Conservation (phyloP, 2,888 invertebrate genomes). For the Julus scanicus region DNA sequence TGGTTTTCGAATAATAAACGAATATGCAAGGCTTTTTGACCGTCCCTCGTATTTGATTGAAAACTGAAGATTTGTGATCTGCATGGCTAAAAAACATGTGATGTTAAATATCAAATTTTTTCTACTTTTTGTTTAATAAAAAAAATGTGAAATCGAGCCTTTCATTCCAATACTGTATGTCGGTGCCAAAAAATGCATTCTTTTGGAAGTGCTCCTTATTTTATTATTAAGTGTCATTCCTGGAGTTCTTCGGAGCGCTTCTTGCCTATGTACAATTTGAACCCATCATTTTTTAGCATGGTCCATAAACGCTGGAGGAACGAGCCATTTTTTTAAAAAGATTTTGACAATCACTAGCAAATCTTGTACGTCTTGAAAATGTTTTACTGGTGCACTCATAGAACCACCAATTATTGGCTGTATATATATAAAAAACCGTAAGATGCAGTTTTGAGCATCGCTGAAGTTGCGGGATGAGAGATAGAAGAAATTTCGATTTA, state of each 20-base stretch:
- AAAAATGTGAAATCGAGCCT: no score
- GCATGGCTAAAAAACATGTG: no score
- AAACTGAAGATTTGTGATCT: no score
- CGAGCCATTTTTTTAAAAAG: slow-evolving; percentile 28
- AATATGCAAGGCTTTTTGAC: no score
- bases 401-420: not conserved
- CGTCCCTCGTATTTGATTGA: no score
- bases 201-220: slow-evolving; percentile 3
- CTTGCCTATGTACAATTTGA: slow-evolving; percentile 20
- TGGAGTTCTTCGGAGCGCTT: slow-evolving; percentile 12
- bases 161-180: not conserved
- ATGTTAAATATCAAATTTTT: no score
- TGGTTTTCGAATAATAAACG: no score
- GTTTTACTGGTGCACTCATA: not conserved
- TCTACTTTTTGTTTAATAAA: no score
- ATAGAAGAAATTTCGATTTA: slow-evolving; percentile 48
- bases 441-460: slow-evolving; percentile 38
- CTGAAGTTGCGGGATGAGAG: not conserved
- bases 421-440: not conserved
- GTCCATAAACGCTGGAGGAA: slow-evolving; percentile 39
- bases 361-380: not conserved
- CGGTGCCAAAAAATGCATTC: not conserved
- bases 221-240: slow-evolving; percentile 45
- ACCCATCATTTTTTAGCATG: slow-evolving; percentile 41
- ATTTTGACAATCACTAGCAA: slow-evolving; percentile 13